Base-by-base conservation (phyloP, 1,140 invertebrate species). In the Ephestia elutella region DNA sequence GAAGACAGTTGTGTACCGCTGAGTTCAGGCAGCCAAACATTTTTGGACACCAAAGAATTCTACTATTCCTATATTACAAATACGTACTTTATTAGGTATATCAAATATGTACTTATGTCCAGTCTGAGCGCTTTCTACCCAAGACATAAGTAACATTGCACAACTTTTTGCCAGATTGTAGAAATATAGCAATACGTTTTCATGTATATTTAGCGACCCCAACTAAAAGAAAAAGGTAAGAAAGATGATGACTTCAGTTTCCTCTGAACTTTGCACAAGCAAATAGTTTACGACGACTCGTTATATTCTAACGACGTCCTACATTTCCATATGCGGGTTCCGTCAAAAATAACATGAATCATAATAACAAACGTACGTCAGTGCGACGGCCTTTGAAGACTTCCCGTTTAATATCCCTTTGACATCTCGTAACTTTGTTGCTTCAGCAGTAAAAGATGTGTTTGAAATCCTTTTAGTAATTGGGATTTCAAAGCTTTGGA, bases 361-460 rank as follows among this genome's bases (percentile, higher is more conserved):
- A 44, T 44, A 44, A 44, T 44, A 44, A 44, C 38, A 44, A 44
- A 44, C 38, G 13, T 44, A 44, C 38, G n/a, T 44, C 32, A 11
- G 5, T 38, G n/a, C n/a, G 32, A 11, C 25, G 13, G 5, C 38
- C 38, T 44, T 44, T 44, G 38, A 44, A 44, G 38, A 3, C 13
- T 44, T n/a, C n/a, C 10, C 13, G 13, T 17, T 44, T 44, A 15
- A 44, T 44, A 44, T 44, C 38, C 38, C 38, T 44, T 44, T 44
- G 38, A 44, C 38, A 15, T 44, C 15, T 32, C 11, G 3, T 32
- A 32, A 44, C 13, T 44, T 44, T 38, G 32, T 38, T 38, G 32
- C 32, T 38, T 38, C n/a, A n/a, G n/a, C n/a, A n/a, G n/a, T 4
- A 1, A 44, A 44, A 10, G 2, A 15, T 44, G 15, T 44, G 5